Evolutionary conservation across 2,888 invertebrate genomes (phyloP).

Genomic region (Phlogophora meticulosa): DNA sequence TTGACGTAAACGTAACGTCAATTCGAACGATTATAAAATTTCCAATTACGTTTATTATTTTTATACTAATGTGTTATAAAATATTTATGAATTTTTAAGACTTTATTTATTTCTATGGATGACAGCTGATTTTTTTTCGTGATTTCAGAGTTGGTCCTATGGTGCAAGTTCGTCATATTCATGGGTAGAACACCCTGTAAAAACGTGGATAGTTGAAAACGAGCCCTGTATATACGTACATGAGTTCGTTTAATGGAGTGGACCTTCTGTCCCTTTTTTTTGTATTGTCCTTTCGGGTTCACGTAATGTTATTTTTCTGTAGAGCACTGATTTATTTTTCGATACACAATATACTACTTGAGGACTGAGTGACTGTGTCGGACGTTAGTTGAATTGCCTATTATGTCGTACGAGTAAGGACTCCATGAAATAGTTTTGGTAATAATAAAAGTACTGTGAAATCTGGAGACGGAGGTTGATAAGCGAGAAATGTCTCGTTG

Average conservation of each 20-base stretch:
- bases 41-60: too few species aligned
- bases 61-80: too few species aligned
- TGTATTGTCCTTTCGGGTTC: conserved; percentile 17
- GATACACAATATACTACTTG: conserved; percentile 61
- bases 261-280: conserved; percentile 1
- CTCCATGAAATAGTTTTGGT: conserved; percentile 45
- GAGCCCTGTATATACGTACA: too few species aligned
- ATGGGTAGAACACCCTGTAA: too few species aligned
- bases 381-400: conserved; percentile 64
- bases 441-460: conserved; percentile 43
- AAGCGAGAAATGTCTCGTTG: not conserved
- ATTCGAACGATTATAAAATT: too few species aligned
- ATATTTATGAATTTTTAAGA: too few species aligned
- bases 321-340: conserved; percentile 62
- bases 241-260: not conserved
- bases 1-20: too few species aligned
- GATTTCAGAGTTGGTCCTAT: too few species aligned
- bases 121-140: too few species aligned
- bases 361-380: conserved; percentile 53
- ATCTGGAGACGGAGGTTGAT: conserved; percentile 18
- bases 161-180: too few species aligned
- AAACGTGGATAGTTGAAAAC: too few species aligned
- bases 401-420: conserved; percentile 52
- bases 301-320: conserved; percentile 60
- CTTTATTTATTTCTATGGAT: too few species aligned